Evolutionary conservation across 2,113 vertebrate genomes (phyloP).

Genomic region (Arvicanthis niloticus): DNA sequence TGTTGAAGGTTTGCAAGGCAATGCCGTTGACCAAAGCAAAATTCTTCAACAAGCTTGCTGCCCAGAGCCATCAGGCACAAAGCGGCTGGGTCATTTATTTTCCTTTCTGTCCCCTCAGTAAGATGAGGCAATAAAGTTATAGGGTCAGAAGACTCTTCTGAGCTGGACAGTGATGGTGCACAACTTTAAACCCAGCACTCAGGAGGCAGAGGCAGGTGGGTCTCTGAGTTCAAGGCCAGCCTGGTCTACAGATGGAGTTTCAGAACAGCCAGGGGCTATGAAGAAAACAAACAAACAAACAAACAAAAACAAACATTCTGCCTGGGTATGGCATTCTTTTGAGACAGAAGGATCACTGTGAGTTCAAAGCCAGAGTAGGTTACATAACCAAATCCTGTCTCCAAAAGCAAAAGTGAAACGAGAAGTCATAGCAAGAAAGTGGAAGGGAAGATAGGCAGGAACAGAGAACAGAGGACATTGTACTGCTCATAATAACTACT

Average conservation of each 20-base stretch:
- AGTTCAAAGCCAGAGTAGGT: too few relatives aligned
- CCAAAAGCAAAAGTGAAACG: neutral
- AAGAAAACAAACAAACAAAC: neutral
- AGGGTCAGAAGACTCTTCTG: neutral
- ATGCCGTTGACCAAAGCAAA: neutral
- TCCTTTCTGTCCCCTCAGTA: neutral
- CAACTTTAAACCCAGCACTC: neutral
- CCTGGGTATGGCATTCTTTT: neutral
- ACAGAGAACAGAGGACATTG: neutral
- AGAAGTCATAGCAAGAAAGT: neutral
- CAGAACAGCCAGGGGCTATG: neutral
- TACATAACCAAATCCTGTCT: neutral
- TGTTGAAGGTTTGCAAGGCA: neutral
- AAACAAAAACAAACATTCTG: neutral
- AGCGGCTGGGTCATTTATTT: neutral
- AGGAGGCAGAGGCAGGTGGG: too few relatives aligned
- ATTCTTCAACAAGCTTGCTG: neutral
- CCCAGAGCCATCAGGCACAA: accelerated
- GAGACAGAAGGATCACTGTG: neutral
- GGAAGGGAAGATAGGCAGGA: neutral
- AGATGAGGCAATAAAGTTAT: neutral
- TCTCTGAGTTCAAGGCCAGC: neutral
- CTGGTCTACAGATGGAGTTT: neutral
- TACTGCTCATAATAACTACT: too few relatives aligned
- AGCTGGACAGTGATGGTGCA: too few relatives aligned